Evolutionary conservation across 2,888 invertebrate species (phyloP).

Genomic region (Eupithecia pulchellata): DNA sequence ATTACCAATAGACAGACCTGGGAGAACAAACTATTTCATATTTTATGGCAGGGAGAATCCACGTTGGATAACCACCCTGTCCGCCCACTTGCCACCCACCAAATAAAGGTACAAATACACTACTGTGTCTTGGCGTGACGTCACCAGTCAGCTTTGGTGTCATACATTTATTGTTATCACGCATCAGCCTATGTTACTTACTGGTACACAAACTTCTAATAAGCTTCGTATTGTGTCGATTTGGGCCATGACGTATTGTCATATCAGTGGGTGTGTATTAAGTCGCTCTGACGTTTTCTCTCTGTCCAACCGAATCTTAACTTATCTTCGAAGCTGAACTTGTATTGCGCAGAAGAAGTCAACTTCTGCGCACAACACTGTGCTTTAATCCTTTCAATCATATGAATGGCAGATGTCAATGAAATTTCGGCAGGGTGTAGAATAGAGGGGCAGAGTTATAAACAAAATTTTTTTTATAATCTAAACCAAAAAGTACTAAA

Average conservation of each 20-base stretch:
- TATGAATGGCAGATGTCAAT: no score
- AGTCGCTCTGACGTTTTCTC: no score
- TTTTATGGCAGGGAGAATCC: not conserved
- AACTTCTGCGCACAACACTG: no score
- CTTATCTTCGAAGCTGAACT: no score
- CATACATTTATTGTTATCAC: not conserved
- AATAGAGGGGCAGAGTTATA: no score
- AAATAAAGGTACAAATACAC: not conserved
- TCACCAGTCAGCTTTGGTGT: not conserved
- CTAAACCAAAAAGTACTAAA: no score
- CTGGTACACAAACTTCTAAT: not conserved
- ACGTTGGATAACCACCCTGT: not conserved
- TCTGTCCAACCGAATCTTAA: no score
- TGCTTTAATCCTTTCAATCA: no score
- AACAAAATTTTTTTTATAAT: no score
- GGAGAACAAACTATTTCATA: not conserved
- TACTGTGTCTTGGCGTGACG: not conserved
- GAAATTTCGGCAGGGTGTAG: no score
- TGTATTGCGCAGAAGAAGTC: no score
- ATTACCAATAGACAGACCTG: not conserved
- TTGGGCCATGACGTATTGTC: not conserved
- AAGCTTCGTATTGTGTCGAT: no score
- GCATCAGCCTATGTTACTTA: not conserved
- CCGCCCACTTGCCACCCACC: not conserved
- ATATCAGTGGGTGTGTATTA: not conserved